These are phyloP conservation scores for Lordiphosa clarofinis DNA, from an alignment of 1,140 invertebrate species.

Conservation along the genomic window DNA sequence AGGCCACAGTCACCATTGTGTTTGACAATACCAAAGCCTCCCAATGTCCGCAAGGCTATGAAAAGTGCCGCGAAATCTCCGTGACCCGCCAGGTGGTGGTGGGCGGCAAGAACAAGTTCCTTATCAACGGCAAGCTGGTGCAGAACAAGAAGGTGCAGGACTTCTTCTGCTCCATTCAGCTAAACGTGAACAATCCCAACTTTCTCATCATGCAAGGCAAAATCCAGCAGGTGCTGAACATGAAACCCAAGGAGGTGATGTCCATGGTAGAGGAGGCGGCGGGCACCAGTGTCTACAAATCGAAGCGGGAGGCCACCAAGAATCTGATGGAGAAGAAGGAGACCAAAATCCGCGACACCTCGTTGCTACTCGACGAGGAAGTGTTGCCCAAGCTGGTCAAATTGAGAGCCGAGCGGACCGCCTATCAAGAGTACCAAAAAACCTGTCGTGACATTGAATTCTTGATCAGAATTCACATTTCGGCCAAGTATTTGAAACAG, in stretches of 20 bases:
- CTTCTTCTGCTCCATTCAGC: constrained; percentile 96
- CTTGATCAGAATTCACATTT: constrained; percentile 83
- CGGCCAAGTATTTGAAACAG: constrained; percentile 60
- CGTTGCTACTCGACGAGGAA: constrained; percentile 91
- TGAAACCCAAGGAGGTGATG: constrained; percentile 97
- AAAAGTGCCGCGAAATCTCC: constrained; percentile 94
- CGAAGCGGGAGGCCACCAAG: constrained; percentile 93
- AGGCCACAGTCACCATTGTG: constrained; percentile 96
- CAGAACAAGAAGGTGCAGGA: constrained; percentile 94
- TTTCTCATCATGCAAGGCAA: constrained; percentile 99
- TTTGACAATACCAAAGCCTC: constrained; percentile 95
- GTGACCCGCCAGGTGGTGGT: constrained; percentile 93
- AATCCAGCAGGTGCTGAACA: constrained; percentile 99
- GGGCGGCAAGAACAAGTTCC: constrained; percentile 94
- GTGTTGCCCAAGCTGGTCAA: constrained; percentile 93
- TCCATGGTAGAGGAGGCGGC: constrained; percentile 99
- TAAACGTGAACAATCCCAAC: constrained; percentile 99
- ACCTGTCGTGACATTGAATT: constrained; percentile 92
- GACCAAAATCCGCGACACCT: constrained; percentile 92
- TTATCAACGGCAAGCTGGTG: constrained; percentile 96
- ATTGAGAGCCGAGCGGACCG: constrained; percentile 90
- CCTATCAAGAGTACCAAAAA: constrained; percentile 94
- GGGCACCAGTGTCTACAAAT: constrained; percentile 98
- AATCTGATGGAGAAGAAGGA: constrained; percentile 97
- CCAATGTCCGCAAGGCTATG: constrained; percentile 95